These are phyloP conservation scores for Leptodactylus fallax DNA, from an alignment of 2,797 vertebrate species.

Conservation along the genomic window DNA sequence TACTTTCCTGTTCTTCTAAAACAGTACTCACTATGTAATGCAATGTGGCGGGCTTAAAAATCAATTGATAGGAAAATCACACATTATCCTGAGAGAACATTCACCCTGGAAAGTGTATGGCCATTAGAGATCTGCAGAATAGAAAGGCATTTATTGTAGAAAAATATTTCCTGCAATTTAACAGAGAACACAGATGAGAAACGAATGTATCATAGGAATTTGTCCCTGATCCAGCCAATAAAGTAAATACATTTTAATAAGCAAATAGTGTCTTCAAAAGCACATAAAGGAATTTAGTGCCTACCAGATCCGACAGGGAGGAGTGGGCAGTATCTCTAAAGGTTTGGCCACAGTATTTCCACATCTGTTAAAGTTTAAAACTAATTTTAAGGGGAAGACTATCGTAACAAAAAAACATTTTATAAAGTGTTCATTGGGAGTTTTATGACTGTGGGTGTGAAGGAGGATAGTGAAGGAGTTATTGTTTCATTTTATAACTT, in stretches of 20 bases:
- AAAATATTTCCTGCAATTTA: slow-evolving; percentile 43
- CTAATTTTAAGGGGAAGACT: slow-evolving; percentile 25
- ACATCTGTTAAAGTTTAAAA: slow-evolving; percentile 50
- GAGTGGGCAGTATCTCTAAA: slow-evolving; percentile 41
- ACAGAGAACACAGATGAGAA: slow-evolving; percentile 29
- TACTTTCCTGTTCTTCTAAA: too few species aligned
- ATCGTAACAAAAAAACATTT: slow-evolving; percentile 15
- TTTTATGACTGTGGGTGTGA: slow-evolving; percentile 56
- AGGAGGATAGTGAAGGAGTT: slow-evolving; percentile 4
- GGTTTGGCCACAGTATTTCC: slow-evolving; percentile 26
- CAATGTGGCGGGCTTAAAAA: too few species aligned
- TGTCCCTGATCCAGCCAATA: slow-evolving; percentile 35
- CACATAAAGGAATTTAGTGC: slow-evolving; percentile 28
- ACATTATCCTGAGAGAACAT: too few species aligned
- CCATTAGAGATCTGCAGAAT: background rate
- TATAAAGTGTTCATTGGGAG: slow-evolving; percentile 41
- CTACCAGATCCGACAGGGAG: slow-evolving; percentile 37
- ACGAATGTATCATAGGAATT: slow-evolving; percentile 35
- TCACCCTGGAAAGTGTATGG: background rate
- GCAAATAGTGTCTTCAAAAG: slow-evolving; percentile 42
- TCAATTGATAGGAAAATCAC: too few species aligned
- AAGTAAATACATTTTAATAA: slow-evolving; percentile 41
- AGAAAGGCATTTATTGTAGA: background rate
- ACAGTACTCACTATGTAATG: too few species aligned
- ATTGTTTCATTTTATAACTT: slow-evolving; percentile 28